Percentiles rank a stretch among this genome's conserved stretches.
These are phyloP conservation scores for Egretta garzetta DNA, from an alignment of 2,113 vertebrate species.

Conservation along the genomic window DNA sequence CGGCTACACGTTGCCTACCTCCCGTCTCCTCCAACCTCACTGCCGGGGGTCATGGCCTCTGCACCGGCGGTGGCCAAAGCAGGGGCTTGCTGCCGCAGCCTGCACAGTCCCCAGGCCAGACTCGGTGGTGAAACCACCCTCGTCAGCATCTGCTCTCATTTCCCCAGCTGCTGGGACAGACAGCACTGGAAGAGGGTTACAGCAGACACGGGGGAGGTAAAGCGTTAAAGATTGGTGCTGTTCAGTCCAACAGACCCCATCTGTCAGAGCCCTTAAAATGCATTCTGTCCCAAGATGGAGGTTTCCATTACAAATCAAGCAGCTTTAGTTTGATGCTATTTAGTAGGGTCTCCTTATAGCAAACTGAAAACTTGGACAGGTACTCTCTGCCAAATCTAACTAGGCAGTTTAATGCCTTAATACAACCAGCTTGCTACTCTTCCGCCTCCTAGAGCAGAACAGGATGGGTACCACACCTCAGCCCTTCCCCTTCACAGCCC, in stretches of 20 bases:
- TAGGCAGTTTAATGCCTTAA: not conserved
- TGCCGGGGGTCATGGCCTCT: not conserved
- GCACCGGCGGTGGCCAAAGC: not conserved
- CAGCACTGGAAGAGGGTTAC: not conserved
- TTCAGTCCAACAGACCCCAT: not conserved
- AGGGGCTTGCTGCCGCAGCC: not conserved
- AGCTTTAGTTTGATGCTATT: not conserved
- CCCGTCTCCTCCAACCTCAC: not conserved
- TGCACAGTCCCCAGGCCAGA: accelerated
- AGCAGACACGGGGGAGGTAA: not conserved
- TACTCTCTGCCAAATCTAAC: not conserved
- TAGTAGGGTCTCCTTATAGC: not conserved
- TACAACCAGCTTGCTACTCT: not conserved
- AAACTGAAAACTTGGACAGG: not conserved
- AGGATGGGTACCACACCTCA: not conserved
- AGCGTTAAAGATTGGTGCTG: not conserved
- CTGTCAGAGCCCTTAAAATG: not conserved
- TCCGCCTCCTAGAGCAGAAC: not conserved
- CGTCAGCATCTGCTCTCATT: not conserved
- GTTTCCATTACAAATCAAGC: not conserved
- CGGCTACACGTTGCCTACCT: not conserved
- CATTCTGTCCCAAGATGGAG: not conserved
- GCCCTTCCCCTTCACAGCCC: not conserved
- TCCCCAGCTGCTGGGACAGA: not conserved
- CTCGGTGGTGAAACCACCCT: accelerated